phyloP scores from a whole-genome alignment of 2,888 invertebrate genomes.

The Eucriotettix oculatus region DNA sequence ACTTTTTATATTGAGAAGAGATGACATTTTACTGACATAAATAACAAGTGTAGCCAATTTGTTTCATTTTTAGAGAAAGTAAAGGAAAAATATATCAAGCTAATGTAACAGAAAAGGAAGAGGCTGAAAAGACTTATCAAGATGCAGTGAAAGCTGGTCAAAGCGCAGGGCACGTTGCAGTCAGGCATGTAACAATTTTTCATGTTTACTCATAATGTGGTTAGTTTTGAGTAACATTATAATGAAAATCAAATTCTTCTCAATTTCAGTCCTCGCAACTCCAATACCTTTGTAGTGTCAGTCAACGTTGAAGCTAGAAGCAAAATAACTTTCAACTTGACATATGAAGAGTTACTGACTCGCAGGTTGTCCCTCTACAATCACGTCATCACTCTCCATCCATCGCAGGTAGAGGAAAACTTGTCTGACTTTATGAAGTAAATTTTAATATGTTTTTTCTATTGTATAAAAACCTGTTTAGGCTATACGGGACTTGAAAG shows the following conservation, averaged over 20 bases:
- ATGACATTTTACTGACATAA: no score
- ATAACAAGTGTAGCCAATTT: no score
- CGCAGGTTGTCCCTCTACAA: slow-evolving; percentile 25
- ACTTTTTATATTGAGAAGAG: no score
- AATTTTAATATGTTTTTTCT: no score
- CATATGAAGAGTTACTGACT: slow-evolving; percentile 27
- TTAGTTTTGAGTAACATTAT: neutral
- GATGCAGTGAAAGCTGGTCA: slow-evolving; percentile 4
- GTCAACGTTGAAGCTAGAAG: slow-evolving; percentile 24
- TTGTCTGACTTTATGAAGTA: neutral
- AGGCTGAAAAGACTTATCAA: slow-evolving; percentile 8
- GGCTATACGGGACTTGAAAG: slow-evolving; percentile 43
- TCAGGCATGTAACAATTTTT: slow-evolving; percentile 3
- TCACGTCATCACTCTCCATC: slow-evolving; percentile 24
- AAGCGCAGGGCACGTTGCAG: slow-evolving; percentile 7
- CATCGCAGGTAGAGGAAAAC: slow-evolving; percentile 18
- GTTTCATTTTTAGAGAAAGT: slow-evolving; percentile 2
- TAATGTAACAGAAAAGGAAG: slow-evolving; percentile 4
- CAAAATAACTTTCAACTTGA: slow-evolving; percentile 26
- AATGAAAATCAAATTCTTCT: neutral
- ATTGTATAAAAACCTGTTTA: slow-evolving; percentile 13
- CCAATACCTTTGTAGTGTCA: slow-evolving; percentile 17
- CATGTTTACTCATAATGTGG: neutral
- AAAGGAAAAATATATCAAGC: slow-evolving; percentile 4
- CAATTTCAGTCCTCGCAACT: neutral